phyloP scores from a whole-genome alignment of 2,113 vertebrate genomes.

The Meriones unguiculatus region DNA sequence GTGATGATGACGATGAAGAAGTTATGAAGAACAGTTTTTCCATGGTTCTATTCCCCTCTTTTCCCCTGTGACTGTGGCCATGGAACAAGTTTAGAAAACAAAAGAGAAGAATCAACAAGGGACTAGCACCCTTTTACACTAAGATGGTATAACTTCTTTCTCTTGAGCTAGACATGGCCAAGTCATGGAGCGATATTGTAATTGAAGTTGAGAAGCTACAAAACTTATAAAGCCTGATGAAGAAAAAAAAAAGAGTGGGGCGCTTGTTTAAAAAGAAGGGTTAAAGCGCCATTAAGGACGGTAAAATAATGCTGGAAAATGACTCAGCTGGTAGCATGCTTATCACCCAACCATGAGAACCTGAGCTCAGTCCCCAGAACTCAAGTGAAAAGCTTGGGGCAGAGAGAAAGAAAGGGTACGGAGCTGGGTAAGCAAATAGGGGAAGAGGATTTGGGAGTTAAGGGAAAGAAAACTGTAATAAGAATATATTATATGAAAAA shows the following conservation, averaged over 20 bases:
- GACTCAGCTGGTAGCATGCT: too few relatives aligned
- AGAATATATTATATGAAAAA: not conserved
- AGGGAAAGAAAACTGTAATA: not conserved
- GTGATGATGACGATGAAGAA: not conserved
- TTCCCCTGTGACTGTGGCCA: not conserved
- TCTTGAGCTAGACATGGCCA: constrained; percentile 7
- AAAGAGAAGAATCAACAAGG: not conserved
- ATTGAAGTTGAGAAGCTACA: not conserved
- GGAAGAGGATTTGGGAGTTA: not conserved
- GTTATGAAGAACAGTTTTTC: not conserved
- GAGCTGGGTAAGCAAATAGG: not conserved
- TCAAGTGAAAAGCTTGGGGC: not conserved
- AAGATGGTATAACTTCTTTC: not conserved
- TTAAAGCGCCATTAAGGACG: not conserved
- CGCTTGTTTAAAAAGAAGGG: not conserved
- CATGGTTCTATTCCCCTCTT: not conserved
- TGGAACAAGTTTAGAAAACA: not conserved
- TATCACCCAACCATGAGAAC: not conserved
- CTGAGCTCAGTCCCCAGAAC: not conserved
- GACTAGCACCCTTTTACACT: not conserved
- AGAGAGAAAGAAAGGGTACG: not conserved
- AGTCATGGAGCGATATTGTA: not conserved
- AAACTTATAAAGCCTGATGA: not conserved
- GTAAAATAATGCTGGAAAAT: not conserved
- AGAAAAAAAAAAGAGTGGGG: not conserved